Base-by-base conservation (phyloP, 1,140 invertebrate species). In the Aleiodes sp. region DNA sequence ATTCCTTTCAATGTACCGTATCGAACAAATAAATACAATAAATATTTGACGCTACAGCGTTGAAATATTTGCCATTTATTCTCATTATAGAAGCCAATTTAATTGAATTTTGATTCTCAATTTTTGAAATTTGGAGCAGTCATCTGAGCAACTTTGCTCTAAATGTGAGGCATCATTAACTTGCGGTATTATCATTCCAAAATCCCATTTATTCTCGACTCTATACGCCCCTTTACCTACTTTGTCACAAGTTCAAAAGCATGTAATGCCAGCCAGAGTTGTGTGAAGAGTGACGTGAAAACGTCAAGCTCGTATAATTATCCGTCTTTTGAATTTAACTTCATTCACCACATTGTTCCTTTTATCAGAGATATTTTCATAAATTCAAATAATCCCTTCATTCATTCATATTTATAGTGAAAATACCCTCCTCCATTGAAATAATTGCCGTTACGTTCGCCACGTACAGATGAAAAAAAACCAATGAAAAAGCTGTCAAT, bases 301-400 rank as follows among this genome's bases (percentile, higher is more conserved):
- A 64, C 61, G 37, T 63, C 61, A 39, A 63, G 61, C 26, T 24
- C n/a, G 35, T 63, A 63, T 37, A 63, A 63, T 63, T 63, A 63
- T n/a, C n/a, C 35, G 35, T 37, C 9, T 16, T n/a, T 24, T 39
- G 12, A 2, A 14, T 41, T 39, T 41, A 26, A 2, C 35, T 19
- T 9, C 19, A 39, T 63, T 41, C 61, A 63, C 1, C 41, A 46
- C 63, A 46, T n/a, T n/a, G n/a, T n/a, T n/a, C n/a, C n/a, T n/a
- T n/a, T n/a, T n/a, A n/a, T n/a, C n/a, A 46, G 24, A 46, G n/a
- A 31, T 16, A 14, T 29, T 16, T 52, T 52, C 64, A 65, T 57
- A 43, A 65, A 65, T 65, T 52, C 64, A 65, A 65, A 65, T 65
- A 46, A 21, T 19, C 28, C 35, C 57, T 14, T 60, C 31, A n/a